Conservation (phyloP, 2,113 vertebrate species). For the Leucosticte australis region DNA sequence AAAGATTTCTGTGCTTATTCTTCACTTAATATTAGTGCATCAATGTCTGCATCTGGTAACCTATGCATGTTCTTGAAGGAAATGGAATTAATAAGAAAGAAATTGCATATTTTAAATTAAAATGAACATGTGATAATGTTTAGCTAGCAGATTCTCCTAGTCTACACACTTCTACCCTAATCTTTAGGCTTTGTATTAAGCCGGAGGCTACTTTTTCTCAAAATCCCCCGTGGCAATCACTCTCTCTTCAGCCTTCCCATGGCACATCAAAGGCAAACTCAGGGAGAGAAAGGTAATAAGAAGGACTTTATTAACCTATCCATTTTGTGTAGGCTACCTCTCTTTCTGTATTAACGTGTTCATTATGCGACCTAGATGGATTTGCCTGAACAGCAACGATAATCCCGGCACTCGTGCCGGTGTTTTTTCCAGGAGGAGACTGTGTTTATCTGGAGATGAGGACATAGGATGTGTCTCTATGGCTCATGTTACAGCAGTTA, state of each 20-base stretch:
- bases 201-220: neutral
- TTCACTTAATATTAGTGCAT: neutral
- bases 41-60: neutral
- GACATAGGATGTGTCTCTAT: neutral
- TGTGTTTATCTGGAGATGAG: neutral
- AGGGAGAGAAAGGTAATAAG: neutral
- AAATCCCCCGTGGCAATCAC: neutral
- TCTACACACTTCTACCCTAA: conserved; percentile 61
- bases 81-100: conserved; percentile 69
- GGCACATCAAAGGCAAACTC: conserved; percentile 31
- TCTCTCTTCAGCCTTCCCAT: conserved; percentile 4
- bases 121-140: conserved; percentile 55
- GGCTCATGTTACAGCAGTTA: neutral
- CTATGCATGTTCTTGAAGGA: conserved; percentile 15
- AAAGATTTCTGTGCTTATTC: neutral
- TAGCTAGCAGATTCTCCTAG: conserved; percentile 57
- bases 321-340: neutral
- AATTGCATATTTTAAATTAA: conserved; percentile 71
- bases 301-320: conserved; percentile 8
- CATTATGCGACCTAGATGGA: neutral
- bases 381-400: neutral
- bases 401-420: neutral
- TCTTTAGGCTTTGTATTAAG: conserved; percentile 57
- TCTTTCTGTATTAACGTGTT: neutral
- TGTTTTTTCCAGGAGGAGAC: neutral